Conservation (phyloP, 2,888 invertebrate genomes). For the Augiades crinisus region DNA sequence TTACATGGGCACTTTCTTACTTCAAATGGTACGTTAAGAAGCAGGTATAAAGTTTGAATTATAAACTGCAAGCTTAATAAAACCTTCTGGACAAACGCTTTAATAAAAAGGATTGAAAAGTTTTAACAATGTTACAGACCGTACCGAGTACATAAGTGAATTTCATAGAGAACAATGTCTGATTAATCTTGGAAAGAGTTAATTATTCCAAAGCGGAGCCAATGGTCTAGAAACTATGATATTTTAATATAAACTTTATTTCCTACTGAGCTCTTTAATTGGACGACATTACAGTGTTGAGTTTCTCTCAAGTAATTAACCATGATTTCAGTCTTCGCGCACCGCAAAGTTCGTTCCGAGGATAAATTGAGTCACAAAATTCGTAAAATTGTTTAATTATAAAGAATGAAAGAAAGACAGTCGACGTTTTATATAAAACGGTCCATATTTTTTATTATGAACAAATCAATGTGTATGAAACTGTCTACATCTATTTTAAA, state of each 20-base stretch:
- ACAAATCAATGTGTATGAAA: too few species aligned
- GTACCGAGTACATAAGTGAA: not conserved
- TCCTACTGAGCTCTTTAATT: slow-evolving; percentile 25
- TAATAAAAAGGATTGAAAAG: slow-evolving; percentile 2
- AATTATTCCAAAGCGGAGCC: slow-evolving; percentile 19
- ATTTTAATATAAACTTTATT: slow-evolving; percentile 20
- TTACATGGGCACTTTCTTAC: too few species aligned
- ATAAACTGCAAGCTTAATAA: not conserved
- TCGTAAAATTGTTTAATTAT: slow-evolving; percentile 11
- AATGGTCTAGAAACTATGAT: slow-evolving; percentile 26
- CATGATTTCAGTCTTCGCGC: slow-evolving; percentile 27
- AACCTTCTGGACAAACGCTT: not conserved
- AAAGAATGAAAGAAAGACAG: too few species aligned
- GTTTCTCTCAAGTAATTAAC: slow-evolving; percentile 28
- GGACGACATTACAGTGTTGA: slow-evolving; percentile 28
- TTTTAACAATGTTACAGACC: slow-evolving; percentile 3
- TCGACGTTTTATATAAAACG: too few species aligned
- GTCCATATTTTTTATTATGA: too few species aligned
- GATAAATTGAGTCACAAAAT: slow-evolving; percentile 10
- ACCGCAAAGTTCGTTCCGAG: slow-evolving; percentile 14
- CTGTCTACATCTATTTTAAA: too few species aligned
- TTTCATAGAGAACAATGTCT: slow-evolving; percentile 22
- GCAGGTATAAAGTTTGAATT: too few species aligned
- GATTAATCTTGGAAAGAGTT: slow-evolving; percentile 27
- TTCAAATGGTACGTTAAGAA: too few species aligned